These are phyloP conservation scores for Apoda limacodes DNA, from an alignment of 2,888 invertebrate genomes.

Conservation along the genomic window DNA sequence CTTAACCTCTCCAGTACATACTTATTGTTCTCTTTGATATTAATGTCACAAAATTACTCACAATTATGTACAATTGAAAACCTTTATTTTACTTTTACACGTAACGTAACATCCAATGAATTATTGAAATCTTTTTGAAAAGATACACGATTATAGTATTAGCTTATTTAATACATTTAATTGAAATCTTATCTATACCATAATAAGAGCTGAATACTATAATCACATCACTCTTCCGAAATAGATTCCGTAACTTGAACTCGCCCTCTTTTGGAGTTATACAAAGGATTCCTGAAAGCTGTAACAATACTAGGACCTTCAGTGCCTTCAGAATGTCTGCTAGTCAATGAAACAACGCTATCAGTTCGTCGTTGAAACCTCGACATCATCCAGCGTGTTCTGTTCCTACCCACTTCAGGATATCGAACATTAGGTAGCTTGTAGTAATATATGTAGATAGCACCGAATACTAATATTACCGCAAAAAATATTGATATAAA, in stretches of 20 bases:
- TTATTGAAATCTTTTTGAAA: too few species aligned
- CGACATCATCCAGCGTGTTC: slow-evolving; percentile 28
- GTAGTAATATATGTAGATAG: slow-evolving; percentile 47
- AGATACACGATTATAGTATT: too few species aligned
- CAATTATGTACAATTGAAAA: too few species aligned
- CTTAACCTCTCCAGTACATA: too few species aligned
- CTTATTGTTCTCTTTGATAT: too few species aligned
- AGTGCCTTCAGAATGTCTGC: slow-evolving; percentile 41
- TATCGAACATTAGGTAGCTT: slow-evolving; percentile 26
- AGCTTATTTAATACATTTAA: too few species aligned
- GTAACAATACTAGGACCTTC: slow-evolving; percentile 27
- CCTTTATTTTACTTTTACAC: too few species aligned
- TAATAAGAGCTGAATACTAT: slow-evolving; percentile 2
- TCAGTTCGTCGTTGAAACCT: slow-evolving; percentile 48
- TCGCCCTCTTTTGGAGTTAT: slow-evolving; percentile 49
- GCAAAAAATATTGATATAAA: slow-evolving; percentile 43
- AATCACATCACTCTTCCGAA: slow-evolving; percentile 27
- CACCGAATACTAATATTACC: slow-evolving; percentile 33
- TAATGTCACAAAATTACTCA: too few species aligned
- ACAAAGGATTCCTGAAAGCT: slow-evolving; percentile 54
- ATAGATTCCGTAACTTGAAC: slow-evolving; percentile 36
- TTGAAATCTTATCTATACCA: too few species aligned
- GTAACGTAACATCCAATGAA: too few species aligned
- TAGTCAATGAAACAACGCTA: slow-evolving; percentile 49
- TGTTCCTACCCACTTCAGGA: slow-evolving; percentile 24